These are phyloP conservation scores for Sphaerophoria rueppellii DNA, from an alignment of 2,888 invertebrate genomes.

Conservation along the genomic window DNA sequence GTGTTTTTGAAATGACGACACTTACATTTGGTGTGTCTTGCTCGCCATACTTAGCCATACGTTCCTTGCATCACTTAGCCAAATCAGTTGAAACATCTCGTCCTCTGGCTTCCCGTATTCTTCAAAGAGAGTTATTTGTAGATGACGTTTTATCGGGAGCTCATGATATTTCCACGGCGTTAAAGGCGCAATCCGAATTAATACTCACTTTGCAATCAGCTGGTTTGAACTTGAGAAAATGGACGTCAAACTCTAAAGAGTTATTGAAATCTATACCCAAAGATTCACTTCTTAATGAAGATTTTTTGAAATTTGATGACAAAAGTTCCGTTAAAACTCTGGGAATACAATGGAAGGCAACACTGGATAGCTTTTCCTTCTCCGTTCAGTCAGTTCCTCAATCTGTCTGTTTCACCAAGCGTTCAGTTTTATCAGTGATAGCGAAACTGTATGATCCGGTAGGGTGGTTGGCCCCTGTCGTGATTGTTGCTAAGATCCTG, in stretches of 20 bases:
- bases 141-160: not conserved
- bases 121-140: not conserved
- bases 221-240: slow-evolving; percentile 11
- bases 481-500: not conserved
- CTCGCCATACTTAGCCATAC: not conserved
- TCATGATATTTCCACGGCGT: not conserved
- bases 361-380: slow-evolving; percentile 17
- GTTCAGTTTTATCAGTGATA: slow-evolving; percentile 6
- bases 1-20: not conserved
- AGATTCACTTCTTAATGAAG: slow-evolving; percentile 1
- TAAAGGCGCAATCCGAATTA: not conserved
- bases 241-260: not conserved
- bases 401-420: not conserved
- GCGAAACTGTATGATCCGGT: slow-evolving; percentile 13
- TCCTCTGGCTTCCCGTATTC: slow-evolving; percentile 10
- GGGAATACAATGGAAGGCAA: slow-evolving; percentile 12
- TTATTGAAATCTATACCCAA: not conserved
- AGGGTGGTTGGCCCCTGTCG: slow-evolving; percentile 15
- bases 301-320: slow-evolving; percentile 14
- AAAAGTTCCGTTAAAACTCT: slow-evolving; percentile 12
- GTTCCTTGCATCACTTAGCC: not conserved
- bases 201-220: not conserved
- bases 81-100: not conserved
- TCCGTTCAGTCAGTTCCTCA: not conserved
- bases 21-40: slow-evolving; percentile 9